These are phyloP conservation scores for Lytechinus variegatus DNA, from an alignment of 35 echinoderm and acorn worm genomes.

Conservation along the genomic window DNA sequence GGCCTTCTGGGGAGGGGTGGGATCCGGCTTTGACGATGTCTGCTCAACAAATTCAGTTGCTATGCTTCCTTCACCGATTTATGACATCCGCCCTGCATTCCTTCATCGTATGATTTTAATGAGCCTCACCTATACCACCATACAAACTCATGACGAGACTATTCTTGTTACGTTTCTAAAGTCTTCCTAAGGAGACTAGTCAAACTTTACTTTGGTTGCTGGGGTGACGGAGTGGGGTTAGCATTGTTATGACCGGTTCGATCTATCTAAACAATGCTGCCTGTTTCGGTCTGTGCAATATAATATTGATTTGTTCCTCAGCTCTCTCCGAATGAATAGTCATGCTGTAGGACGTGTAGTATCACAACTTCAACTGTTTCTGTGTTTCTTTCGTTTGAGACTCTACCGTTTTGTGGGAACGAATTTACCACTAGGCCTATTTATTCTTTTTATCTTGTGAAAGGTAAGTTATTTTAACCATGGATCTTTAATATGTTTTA, in stretches of 20 bases:
- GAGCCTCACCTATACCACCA: no score
- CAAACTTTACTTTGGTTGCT: slow-evolving; percentile 18
- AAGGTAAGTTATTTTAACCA: neutral
- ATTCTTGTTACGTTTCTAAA: neutral
- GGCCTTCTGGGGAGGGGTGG: no score
- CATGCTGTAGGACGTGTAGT: neutral
- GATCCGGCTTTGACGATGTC: no score
- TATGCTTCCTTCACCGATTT: no score
- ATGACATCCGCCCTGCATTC: no score
- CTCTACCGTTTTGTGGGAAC: neutral
- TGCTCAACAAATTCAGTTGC: no score
- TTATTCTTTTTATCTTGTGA: neutral
- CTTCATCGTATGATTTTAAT: no score
- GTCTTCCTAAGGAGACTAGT: neutral
- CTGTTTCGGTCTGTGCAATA: neutral
- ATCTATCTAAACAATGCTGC: neutral
- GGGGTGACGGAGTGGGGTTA: neutral
- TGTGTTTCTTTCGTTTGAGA: neutral
- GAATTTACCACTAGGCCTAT: no score
- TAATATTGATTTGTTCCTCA: neutral
- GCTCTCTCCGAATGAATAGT: neutral
- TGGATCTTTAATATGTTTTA: no score
- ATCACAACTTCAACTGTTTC: neutral
- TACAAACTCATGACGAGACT: neutral
- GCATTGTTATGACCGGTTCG: neutral